Conservation (phyloP, 2,113 vertebrate species). For the Haliaeetus leucogaster region DNA sequence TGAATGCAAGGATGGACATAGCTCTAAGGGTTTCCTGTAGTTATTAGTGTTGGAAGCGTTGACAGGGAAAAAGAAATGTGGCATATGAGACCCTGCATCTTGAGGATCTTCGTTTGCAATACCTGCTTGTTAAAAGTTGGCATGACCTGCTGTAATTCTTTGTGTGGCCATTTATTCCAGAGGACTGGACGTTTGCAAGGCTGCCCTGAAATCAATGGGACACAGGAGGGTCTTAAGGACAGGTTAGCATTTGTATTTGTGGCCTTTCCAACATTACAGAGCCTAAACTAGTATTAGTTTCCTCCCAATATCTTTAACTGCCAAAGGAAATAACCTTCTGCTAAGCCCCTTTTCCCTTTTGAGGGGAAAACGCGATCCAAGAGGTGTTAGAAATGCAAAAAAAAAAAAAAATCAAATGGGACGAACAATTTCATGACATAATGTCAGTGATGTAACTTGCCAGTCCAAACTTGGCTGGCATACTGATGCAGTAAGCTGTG, state of each 20-base stretch:
- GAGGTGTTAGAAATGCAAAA: neutral
- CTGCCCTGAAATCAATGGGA: fast-evolving
- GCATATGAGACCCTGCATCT: neutral
- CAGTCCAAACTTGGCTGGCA: neutral
- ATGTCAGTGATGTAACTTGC: neutral
- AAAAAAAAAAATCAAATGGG: neutral
- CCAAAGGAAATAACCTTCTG: neutral
- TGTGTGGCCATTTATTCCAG: neutral
- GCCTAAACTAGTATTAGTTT: neutral
- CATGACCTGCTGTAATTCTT: neutral
- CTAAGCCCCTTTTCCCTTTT: neutral
- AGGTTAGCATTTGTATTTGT: fast-evolving
- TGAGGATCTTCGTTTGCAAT: neutral
- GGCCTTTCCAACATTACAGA: fast-evolving
- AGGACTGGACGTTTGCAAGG: neutral
- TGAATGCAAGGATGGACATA: neutral
- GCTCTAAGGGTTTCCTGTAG: neutral
- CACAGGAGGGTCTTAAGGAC: neutral
- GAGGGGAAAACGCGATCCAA: neutral
- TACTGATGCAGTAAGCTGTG: neutral
- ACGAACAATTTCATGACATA: neutral
- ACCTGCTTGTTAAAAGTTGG: neutral
- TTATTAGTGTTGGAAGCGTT: neutral
- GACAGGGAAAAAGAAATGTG: neutral
- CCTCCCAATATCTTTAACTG: neutral